Percentiles rank a stretch among this genome's conserved stretches.
Conservation (phyloP, 2,888 invertebrate genomes). For the Hypena proboscidalis region DNA sequence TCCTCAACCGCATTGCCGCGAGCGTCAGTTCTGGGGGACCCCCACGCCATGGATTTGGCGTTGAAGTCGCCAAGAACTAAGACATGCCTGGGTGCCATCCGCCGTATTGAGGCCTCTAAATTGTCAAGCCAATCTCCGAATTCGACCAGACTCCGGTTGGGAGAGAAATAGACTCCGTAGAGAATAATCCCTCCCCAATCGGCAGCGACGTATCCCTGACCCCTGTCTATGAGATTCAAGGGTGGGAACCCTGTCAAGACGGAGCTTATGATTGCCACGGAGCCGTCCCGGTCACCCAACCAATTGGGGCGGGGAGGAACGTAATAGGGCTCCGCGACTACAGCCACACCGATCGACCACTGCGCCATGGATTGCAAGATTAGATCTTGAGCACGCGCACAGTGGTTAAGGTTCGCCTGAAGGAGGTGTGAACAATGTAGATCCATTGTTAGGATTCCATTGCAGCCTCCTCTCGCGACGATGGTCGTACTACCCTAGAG, state of each 20-base stretch:
- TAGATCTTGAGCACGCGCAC: conserved; percentile 13
- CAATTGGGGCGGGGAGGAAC: not conserved
- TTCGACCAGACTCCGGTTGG: conserved; percentile 22
- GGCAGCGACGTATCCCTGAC: conserved; percentile 14
- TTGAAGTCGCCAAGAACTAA: conserved; percentile 10
- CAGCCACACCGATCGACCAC: conserved; percentile 7
- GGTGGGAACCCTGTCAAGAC: not conserved
- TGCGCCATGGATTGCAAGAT: conserved; percentile 13
- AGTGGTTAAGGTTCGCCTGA: conserved; percentile 17
- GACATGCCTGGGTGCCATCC: conserved; percentile 3
- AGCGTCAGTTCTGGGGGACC: conserved; percentile 1
- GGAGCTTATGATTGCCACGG: conserved; percentile 1
- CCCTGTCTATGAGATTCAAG: too few species aligned
- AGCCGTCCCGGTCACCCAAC: not conserved
- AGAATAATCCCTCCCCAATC: conserved; percentile 1
- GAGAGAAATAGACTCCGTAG: conserved; percentile 40
- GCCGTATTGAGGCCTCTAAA: conserved; percentile 9
- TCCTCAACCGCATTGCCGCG: conserved; percentile 3
- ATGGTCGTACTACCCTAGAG: too few species aligned
- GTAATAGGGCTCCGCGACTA: conserved; percentile 6
- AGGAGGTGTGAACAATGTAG: too few species aligned
- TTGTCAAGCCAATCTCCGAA: conserved; percentile 20
- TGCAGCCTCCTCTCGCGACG: too few species aligned
- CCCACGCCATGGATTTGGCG: conserved; percentile 5
- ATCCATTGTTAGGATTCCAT: too few species aligned